These are phyloP conservation scores for Myiopsitta monachus DNA, from an alignment of 2,113 vertebrate species.

Conservation along the genomic window DNA sequence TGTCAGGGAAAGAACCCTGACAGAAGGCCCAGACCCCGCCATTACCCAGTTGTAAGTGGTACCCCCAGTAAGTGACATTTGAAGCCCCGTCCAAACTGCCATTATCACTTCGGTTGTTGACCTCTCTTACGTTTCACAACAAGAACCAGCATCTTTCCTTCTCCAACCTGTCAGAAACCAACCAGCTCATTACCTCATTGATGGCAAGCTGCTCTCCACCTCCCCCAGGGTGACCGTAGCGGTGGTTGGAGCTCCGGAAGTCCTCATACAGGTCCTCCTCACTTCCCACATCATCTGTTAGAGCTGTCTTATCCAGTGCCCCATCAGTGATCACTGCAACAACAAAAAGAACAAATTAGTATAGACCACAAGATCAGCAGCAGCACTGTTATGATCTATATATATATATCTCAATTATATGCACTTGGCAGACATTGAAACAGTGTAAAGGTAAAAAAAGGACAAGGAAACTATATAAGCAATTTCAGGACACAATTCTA, in stretches of 20 bases:
- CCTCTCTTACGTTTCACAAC: neutral
- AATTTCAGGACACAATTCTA: neutral
- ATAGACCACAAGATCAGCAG: neutral
- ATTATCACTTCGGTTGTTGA: neutral
- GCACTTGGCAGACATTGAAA: neutral
- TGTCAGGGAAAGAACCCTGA: neutral
- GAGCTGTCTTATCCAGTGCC: constrained; percentile 73
- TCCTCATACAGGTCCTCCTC: constrained; percentile 93
- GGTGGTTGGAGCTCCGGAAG: constrained; percentile 82
- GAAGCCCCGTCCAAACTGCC: neutral
- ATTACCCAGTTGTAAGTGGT: neutral
- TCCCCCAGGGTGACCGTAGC: constrained; percentile 87
- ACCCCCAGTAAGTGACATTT: neutral
- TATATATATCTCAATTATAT: neutral
- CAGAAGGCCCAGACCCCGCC: neutral
- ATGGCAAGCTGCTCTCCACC: constrained; percentile 94
- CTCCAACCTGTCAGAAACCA: neutral
- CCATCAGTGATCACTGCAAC: constrained; percentile 83
- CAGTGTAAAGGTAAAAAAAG: neutral
- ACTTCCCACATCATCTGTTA: constrained; percentile 81
- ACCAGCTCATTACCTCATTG: constrained; percentile 83
- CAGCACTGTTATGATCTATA: neutral
- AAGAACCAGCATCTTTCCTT: neutral
- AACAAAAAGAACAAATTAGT: neutral
- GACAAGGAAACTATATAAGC: rapidly evolving